phyloP scores from a whole-genome alignment of 1,140 invertebrate genomes.

The Copidosoma floridanum region DNA sequence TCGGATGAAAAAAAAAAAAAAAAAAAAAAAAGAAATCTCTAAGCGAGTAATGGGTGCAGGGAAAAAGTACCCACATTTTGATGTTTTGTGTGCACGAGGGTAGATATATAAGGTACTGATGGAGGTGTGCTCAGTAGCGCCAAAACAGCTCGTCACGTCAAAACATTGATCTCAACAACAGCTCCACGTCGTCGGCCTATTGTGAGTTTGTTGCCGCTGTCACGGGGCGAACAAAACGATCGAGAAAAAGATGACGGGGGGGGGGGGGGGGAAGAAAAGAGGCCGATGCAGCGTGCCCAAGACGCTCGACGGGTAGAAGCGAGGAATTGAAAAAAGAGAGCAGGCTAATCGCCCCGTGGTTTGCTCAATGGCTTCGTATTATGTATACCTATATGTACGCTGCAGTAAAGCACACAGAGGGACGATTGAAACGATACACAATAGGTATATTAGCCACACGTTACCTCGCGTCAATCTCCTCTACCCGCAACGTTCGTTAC shows the following conservation, averaged over 20 bases:
- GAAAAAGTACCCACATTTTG: no score
- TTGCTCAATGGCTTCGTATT: no score
- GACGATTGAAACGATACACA: no score
- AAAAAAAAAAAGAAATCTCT: neutral
- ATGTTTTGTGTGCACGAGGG: neutral
- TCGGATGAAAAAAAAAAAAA: neutral
- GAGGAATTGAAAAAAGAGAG: neutral
- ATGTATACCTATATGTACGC: no score
- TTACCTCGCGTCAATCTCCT: no score
- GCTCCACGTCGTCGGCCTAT: conserved; percentile 20
- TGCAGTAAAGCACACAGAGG: no score
- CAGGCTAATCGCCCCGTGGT: conserved; percentile 11
- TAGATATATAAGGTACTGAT: neutral
- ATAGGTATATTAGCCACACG: no score
- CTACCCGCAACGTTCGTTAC: no score
- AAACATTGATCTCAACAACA: conserved; percentile 37
- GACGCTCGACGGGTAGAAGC: no score
- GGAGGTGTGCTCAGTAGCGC: neutral
- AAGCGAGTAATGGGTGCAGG: neutral
- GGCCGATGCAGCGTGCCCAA: no score
- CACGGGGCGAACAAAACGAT: neutral
- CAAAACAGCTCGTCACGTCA: conserved; percentile 35
- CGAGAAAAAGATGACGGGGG: conserved; percentile 36
- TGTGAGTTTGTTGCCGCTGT: neutral
- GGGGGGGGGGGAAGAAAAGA: neutral